Percentiles rank a stretch among this genome's conserved stretches.
Conservation (phyloP, 2,113 vertebrate species). For the Kryptolebias marmoratus region DNA sequence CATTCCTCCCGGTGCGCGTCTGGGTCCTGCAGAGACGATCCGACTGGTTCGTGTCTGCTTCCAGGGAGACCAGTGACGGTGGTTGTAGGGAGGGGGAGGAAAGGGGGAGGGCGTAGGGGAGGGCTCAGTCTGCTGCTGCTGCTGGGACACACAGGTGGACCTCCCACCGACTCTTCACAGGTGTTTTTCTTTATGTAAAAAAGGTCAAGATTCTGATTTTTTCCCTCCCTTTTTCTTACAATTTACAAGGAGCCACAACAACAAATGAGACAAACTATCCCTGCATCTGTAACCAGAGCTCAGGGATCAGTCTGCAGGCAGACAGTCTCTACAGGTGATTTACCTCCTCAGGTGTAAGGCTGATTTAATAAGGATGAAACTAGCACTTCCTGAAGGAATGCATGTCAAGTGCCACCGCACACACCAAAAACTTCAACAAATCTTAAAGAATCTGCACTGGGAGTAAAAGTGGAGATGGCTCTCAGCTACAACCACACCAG, state of each 20-base stretch:
- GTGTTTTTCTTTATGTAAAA: slow-evolving; percentile 25
- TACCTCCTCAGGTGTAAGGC: too few species aligned
- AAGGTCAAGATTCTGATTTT: neutral
- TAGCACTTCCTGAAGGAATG: too few species aligned
- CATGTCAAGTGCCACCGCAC: too few species aligned
- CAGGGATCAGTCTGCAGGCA: too few species aligned
- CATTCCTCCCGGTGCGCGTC: slow-evolving; percentile 58
- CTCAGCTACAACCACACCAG: too few species aligned
- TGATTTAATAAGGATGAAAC: too few species aligned
- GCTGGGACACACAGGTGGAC: slow-evolving; percentile 67
- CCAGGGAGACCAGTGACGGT: slow-evolving; percentile 73
- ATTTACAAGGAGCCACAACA: neutral
- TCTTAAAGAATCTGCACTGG: too few species aligned
- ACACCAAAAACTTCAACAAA: too few species aligned
- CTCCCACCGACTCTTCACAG: slow-evolving; percentile 34
- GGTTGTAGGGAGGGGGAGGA: slow-evolving; percentile 55
- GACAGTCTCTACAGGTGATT: too few species aligned
- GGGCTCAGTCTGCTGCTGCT: slow-evolving; percentile 33
- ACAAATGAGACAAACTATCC: too few species aligned
- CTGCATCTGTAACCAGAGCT: too few species aligned
- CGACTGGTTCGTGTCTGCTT: slow-evolving; percentile 56
- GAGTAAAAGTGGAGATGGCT: too few species aligned
- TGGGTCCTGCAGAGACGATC: slow-evolving; percentile 1
- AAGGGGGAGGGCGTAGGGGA: slow-evolving; percentile 33
- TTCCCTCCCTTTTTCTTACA: neutral